phyloP scores from a whole-genome alignment of 2,113 vertebrate species.

The Laticauda colubrina region DNA sequence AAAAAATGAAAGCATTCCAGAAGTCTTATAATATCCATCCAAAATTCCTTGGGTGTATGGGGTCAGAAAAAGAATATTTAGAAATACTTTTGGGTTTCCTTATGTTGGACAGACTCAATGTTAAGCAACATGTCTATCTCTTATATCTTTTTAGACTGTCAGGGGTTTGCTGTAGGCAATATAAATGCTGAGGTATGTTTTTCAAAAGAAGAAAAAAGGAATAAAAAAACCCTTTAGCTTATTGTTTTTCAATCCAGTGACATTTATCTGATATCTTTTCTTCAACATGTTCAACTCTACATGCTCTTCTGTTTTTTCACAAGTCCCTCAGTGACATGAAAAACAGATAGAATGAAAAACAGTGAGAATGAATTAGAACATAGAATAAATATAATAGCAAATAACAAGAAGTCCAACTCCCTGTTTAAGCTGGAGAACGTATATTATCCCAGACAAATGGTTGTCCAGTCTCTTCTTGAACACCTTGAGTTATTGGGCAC shows the following conservation, averaged over 20 bases:
- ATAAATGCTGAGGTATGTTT: constrained; percentile 42
- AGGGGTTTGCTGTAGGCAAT: constrained; percentile 31
- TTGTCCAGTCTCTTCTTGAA: background rate
- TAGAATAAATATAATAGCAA: too few species aligned
- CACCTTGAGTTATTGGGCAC: background rate
- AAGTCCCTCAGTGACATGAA: constrained; percentile 32
- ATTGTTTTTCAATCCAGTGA: constrained; percentile 50
- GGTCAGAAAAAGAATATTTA: constrained; percentile 10
- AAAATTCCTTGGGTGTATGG: background rate
- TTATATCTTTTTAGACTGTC: constrained; percentile 54
- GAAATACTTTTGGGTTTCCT: constrained; percentile 33
- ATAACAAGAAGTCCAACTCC: too few species aligned
- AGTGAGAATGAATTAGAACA: constrained; percentile 9
- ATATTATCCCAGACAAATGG: background rate
- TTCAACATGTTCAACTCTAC: constrained; percentile 50
- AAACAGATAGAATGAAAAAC: background rate
- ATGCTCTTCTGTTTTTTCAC: constrained; percentile 32
- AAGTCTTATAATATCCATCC: background rate
- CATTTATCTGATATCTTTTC: constrained; percentile 57
- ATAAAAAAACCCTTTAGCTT: constrained; percentile 56
- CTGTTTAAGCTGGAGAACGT: too few species aligned
- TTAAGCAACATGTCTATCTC: constrained; percentile 47
- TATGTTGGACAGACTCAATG: constrained; percentile 3
- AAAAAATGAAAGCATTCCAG: background rate
- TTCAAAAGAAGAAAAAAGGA: constrained; percentile 38